Evolutionary conservation across 2,888 invertebrate genomes (phyloP).

Genomic region (Pheosia tremula): DNA sequence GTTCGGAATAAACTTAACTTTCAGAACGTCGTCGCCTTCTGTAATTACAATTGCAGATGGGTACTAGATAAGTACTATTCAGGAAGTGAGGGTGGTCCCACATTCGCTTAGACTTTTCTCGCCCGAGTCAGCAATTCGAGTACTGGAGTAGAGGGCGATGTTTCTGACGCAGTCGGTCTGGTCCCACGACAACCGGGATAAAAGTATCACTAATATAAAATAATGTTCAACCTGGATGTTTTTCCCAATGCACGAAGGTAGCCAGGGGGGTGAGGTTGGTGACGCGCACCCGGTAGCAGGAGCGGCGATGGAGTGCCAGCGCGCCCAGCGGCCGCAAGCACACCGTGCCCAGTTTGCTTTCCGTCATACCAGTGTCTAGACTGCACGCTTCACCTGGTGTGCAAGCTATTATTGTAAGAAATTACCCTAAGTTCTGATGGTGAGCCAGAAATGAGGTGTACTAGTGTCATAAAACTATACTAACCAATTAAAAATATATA

Average conservation of each 20-base stretch:
- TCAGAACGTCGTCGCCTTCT: constrained; percentile 53
- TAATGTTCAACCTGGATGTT: constrained; percentile 35
- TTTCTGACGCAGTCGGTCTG: no score
- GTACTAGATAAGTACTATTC: no score
- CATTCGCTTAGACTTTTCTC: no score
- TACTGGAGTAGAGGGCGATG: no score
- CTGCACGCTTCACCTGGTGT: constrained; percentile 44
- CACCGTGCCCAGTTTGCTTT: constrained; percentile 37
- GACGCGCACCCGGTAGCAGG: constrained; percentile 54
- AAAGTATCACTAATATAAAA: background rate
- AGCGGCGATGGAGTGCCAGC: constrained; percentile 40
- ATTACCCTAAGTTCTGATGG: no score
- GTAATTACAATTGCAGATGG: constrained; percentile 23
- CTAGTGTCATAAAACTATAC: no score
- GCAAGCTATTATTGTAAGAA: no score
- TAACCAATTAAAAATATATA: no score
- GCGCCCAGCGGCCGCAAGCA: constrained; percentile 54
- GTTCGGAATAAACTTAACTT: constrained; percentile 55
- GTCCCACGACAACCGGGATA: no score
- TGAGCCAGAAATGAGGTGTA: no score
- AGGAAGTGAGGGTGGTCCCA: no score
- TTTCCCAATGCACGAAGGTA: constrained; percentile 58
- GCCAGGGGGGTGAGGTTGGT: constrained; percentile 62
- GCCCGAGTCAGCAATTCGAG: no score
- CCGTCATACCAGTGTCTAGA: constrained; percentile 36